Base-by-base conservation (phyloP, 2,888 invertebrate genomes). In the Trachelus iudaicus region DNA sequence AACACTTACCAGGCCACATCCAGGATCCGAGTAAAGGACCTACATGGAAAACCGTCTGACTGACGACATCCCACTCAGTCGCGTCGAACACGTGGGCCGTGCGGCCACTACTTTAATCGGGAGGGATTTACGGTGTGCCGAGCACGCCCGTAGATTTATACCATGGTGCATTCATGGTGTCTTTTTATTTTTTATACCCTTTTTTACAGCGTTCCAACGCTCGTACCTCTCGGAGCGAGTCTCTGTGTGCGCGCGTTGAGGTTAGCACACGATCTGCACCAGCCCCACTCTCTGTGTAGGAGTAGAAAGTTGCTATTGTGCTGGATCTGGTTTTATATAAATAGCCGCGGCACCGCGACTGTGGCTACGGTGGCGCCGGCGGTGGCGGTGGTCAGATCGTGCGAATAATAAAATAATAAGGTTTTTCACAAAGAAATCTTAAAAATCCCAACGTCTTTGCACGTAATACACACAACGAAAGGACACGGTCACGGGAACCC, bases 241-340 rank as follows among this genome's bases (percentile, higher is more conserved):
- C 11, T 33, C 11, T 33, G 23, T 71, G 71, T 35, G 34, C 34
- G 69, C 68, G 23, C 37, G n/a, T 33, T 15, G 76, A 40, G 68
- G 75, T 68, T 30, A 71, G 31, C 34, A n/a, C 76, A 35, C 79
- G 78, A 34, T 75, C 77, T 73, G 68, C 79, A 76, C 78, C 77
- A 76, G 74, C 74, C 80, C 77, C 80, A 79, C 77, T 35, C 79
- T 69, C 77, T 85, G 89, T 88, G 90, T 90, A 89, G 89, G 88
- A 89, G 89, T 89, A 90, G 90, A 89, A 90, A 90, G 90, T 90
- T 88, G 89, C 89, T 89, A 89, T 89, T 89, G 89, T 89, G 83
- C 88, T 83, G 84, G 89, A 89, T 89, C 89, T 89, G 89, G 89
- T 89, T 89, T 89, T 89, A 89, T 89, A 89, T 90, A 90, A 90